Percentiles rank a stretch among this genome's conserved stretches.
Conservation (phyloP, 2,888 invertebrate genomes). For the Pyralis farinalis region DNA sequence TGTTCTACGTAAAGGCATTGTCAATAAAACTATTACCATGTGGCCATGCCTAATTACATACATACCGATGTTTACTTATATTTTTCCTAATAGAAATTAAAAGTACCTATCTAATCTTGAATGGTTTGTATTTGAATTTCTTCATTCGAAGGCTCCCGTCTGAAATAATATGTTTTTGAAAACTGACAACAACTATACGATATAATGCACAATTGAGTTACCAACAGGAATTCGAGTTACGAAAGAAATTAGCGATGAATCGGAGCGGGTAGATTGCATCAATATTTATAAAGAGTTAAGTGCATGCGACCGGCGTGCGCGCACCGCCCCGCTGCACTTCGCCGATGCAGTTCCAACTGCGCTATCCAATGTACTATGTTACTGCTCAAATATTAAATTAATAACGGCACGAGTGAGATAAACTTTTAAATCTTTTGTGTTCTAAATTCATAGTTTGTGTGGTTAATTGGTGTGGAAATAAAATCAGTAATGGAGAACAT, state of each 20-base stretch:
- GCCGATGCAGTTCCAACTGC: slow-evolving; percentile 58
- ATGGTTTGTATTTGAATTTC: too few relatives aligned
- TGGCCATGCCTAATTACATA: too few relatives aligned
- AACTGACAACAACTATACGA: slow-evolving; percentile 2
- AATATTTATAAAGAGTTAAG: slow-evolving; percentile 68
- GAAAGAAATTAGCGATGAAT: slow-evolving; percentile 63
- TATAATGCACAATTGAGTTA: slow-evolving; percentile 16
- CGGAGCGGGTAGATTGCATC: slow-evolving; percentile 72
- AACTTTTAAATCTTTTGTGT: too few relatives aligned
- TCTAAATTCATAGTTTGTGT: slow-evolving; percentile 6
- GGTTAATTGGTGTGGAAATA: slow-evolving; percentile 13
- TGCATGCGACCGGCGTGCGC: slow-evolving; percentile 32
- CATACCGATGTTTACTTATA: too few relatives aligned
- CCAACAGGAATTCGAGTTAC: slow-evolving; percentile 44
- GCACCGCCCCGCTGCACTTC: slow-evolving; percentile 57
- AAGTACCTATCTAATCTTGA: too few relatives aligned
- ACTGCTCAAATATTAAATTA: slow-evolving; percentile 14
- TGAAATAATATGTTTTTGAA: slow-evolving; percentile 1
- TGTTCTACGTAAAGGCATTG: too few relatives aligned
- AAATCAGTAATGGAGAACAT: slow-evolving; percentile 55
- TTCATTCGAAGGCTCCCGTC: too few relatives aligned
- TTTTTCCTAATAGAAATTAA: too few relatives aligned
- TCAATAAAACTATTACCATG: too few relatives aligned
- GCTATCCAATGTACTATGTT: slow-evolving; percentile 7
- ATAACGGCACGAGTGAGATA: slow-evolving; percentile 18